These are phyloP conservation scores for Punctoribates punctum DNA, from an alignment of 2,888 invertebrate genomes.

Conservation along the genomic window DNA sequence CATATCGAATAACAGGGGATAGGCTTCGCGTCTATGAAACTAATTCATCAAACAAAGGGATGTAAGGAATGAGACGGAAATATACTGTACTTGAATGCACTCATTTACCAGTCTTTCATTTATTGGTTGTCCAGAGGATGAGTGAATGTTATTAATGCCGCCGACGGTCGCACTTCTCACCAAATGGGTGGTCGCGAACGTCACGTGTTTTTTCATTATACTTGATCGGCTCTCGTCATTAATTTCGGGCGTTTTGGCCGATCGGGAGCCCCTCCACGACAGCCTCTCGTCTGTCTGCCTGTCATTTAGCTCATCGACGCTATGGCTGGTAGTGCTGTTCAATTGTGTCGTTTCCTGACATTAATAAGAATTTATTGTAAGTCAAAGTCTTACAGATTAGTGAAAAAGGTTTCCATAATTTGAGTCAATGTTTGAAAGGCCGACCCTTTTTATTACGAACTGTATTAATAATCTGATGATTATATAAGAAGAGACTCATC, in stretches of 20 bases:
- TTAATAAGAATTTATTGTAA: not conserved
- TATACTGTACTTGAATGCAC: conserved; percentile 27
- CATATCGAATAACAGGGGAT: too few species aligned
- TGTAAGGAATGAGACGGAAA: conserved; percentile 14
- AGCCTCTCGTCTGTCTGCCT: conserved; percentile 30
- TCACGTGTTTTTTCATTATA: conserved; percentile 12
- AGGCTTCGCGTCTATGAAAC: too few species aligned
- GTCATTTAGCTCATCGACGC: conserved; percentile 47
- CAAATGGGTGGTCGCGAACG: conserved; percentile 14
- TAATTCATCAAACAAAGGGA: too few species aligned
- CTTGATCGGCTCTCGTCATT: not conserved
- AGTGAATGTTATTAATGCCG: conserved; percentile 24
- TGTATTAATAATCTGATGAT: too few species aligned
- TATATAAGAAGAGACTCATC: too few species aligned
- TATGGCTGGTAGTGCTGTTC: conserved; percentile 44
- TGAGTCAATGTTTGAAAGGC: too few species aligned
- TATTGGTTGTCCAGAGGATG: not conserved
- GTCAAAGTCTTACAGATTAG: too few species aligned
- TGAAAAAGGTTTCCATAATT: too few species aligned
- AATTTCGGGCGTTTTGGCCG: conserved; percentile 46
- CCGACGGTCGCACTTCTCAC: conserved; percentile 24
- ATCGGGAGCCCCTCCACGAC: conserved; percentile 25
- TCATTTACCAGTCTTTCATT: conserved; percentile 35
- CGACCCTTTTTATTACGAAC: too few species aligned
- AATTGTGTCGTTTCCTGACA: not conserved